Evolutionary conservation across 2,888 invertebrate genomes (phyloP), one percentile per base, ranked within the genome.

Genomic region (Cosmorhoe ocellata): DNA sequence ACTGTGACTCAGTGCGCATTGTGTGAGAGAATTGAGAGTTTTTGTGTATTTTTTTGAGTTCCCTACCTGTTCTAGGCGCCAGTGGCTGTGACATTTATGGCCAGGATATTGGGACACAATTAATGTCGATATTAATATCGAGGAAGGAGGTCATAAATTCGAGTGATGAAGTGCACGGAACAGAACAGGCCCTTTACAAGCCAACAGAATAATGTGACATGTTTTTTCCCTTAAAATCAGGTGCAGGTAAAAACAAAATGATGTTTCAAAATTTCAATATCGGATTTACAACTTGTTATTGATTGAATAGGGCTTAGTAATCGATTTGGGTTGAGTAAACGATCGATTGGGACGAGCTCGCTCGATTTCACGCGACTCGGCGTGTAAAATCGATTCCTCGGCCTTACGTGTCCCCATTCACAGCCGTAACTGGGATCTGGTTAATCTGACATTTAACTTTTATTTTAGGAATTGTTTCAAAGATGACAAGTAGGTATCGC

Each of bases 31-130:
- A 74, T 79, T 74, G 71, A 72, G 70, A 66, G 81, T 86, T 88
- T 88, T 66, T 75, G 69, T 62, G 74, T 74, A 76, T 70, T 80
- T 82, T 79, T 79, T n/a, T n/a, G n/a, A 79, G 76, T 64, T 54
- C n/a, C n/a, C 56, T 89, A 89, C 90, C 90, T 90, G 89, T 74
- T 63, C 80, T 83, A 90, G 90, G 90, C 90, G 90, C 90, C 90
- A 87, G 81, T 77, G 82, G 82, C 77, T 79, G 75, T 85, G 88
- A 88, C 89, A 82, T 89, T 88, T 84, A 89, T 81, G 76, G 81
- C 65, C 81, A 86, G 86, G 84, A 87, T 87, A 88, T 88, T 85
- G 88, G 87, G 82, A 85, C 79, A 79, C 78, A 73, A 85, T 87
- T 87, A 87, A 88, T 84, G 87, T 87, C 76, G 79, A 88, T 87